Percentiles rank a stretch among this genome's conserved stretches.
Conservation (phyloP, 2,797 vertebrate species). For the Orestias chungarensis region DNA sequence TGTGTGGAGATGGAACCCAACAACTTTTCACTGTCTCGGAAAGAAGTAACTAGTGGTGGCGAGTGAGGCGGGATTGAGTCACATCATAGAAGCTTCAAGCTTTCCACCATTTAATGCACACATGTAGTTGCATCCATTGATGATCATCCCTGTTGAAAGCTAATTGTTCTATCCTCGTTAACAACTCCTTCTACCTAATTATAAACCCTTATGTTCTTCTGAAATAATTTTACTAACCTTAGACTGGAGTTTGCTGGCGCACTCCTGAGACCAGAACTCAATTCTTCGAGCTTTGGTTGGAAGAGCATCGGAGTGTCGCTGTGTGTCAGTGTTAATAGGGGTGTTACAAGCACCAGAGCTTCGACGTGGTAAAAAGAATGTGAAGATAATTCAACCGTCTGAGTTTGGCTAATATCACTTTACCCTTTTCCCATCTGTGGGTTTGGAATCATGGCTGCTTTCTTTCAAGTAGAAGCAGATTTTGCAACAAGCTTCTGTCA, state of each 20-base stretch:
- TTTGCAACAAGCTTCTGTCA: slow-evolving; percentile 26
- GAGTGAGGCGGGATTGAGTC: slow-evolving; percentile 71
- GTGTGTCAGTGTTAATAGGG: slow-evolving; percentile 20
- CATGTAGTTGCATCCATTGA: slow-evolving; percentile 18
- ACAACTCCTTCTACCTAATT: slow-evolving; percentile 1
- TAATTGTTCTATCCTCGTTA: slow-evolving; percentile 37
- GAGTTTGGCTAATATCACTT: slow-evolving; percentile 32
- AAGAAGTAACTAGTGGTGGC: slow-evolving; percentile 65
- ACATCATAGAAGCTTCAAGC: slow-evolving; percentile 52
- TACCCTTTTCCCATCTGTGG: slow-evolving; percentile 25
- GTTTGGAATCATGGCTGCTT: slow-evolving; percentile 30
- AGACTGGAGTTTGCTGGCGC: neutral
- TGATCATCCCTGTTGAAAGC: slow-evolving; percentile 12
- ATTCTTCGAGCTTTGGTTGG: slow-evolving; percentile 10
- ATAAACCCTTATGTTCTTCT: slow-evolving; percentile 1
- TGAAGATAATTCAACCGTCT: slow-evolving; percentile 33
- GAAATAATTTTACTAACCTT: slow-evolving; percentile 9
- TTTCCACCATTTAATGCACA: slow-evolving; percentile 31
- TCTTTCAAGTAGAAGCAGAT: slow-evolving; percentile 34
- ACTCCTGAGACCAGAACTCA: slow-evolving; percentile 4
- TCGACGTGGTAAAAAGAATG: slow-evolving; percentile 19
- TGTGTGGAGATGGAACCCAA: slow-evolving; percentile 74
- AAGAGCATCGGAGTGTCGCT: slow-evolving; percentile 12
- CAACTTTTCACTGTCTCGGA: slow-evolving; percentile 64
- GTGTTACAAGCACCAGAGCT: slow-evolving; percentile 13